These are phyloP conservation scores for Bombycilla garrulus DNA, from an alignment of 2,113 vertebrate species.

Conservation along the genomic window DNA sequence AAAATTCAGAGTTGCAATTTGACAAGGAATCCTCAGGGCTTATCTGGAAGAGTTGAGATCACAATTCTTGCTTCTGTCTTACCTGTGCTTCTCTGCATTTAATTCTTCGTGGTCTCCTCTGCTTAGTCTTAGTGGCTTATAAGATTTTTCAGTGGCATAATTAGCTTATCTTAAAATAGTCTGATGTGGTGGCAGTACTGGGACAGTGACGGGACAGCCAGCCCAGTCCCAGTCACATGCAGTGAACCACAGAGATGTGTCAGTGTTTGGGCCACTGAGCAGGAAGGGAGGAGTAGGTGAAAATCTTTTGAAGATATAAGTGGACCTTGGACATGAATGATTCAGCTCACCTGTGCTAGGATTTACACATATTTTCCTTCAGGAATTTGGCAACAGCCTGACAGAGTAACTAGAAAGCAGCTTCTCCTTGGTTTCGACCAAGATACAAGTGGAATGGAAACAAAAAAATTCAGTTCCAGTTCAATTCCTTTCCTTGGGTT, in stretches of 20 bases:
- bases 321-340: neutral
- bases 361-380: neutral
- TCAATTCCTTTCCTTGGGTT: neutral
- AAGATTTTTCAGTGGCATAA: slow-evolving; percentile 15
- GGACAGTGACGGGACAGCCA: neutral
- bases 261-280: neutral
- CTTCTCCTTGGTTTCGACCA: neutral
- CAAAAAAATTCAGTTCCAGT: neutral
- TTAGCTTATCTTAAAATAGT: slow-evolving; percentile 55
- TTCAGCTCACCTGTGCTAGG: neutral
- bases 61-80: neutral
- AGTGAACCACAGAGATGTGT: neutral
- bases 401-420: neutral
- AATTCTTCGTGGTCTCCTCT: slow-evolving; percentile 22
- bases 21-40: neutral
- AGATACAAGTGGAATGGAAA: neutral
- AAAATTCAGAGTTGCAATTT: neutral
- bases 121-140: slow-evolving; percentile 27
- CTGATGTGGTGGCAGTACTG: neutral
- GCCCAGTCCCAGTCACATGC: neutral
- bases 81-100: neutral
- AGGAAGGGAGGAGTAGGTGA: neutral
- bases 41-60: neutral
- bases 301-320: accelerated
- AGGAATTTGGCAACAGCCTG: neutral